Evolutionary conservation across 2,113 vertebrate species (phyloP).

Genomic region (Cheilinus undulatus): DNA sequence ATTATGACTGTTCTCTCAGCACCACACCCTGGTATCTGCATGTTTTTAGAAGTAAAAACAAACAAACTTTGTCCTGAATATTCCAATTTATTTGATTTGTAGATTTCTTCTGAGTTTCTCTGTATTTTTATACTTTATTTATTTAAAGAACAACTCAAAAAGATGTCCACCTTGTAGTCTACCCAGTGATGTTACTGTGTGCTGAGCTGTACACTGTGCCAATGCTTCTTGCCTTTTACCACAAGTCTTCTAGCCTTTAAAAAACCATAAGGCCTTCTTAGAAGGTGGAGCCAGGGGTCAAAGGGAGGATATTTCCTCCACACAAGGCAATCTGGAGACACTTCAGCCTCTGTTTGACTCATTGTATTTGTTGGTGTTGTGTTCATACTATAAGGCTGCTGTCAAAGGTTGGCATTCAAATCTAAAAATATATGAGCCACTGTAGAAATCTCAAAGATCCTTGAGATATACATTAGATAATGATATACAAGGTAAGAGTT

Average conservation of each 20-base stretch:
- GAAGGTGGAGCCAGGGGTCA: conserved; percentile 30
- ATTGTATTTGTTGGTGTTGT: neutral
- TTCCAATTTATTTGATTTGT: conserved; percentile 2
- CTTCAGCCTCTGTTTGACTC: conserved; percentile 21
- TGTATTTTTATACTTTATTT: conserved; percentile 6
- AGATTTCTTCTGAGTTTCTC: conserved; percentile 28
- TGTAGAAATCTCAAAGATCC: neutral
- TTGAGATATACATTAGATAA: too few species aligned
- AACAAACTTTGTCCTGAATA: conserved; percentile 9
- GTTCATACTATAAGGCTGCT: conserved; percentile 1
- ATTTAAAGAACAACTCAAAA: conserved; percentile 8
- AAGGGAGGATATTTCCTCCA: conserved; percentile 8
- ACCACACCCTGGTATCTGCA: conserved; percentile 19
- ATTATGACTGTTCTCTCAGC: conserved; percentile 36
- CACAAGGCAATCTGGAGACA: conserved; percentile 13
- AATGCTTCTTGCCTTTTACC: conserved; percentile 32
- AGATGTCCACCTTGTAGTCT: too few species aligned
- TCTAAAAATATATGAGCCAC: neutral
- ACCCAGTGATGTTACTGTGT: too few species aligned
- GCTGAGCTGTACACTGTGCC: conserved; percentile 24
- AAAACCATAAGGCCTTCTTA: conserved; percentile 49
- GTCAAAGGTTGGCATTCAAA: neutral
- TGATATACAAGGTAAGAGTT: too few species aligned
- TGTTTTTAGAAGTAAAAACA: conserved; percentile 23
- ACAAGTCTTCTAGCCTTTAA: conserved; percentile 38